Evolutionary conservation across 2,888 invertebrate genomes (phyloP).

Genomic region (Xestia xanthographa): DNA sequence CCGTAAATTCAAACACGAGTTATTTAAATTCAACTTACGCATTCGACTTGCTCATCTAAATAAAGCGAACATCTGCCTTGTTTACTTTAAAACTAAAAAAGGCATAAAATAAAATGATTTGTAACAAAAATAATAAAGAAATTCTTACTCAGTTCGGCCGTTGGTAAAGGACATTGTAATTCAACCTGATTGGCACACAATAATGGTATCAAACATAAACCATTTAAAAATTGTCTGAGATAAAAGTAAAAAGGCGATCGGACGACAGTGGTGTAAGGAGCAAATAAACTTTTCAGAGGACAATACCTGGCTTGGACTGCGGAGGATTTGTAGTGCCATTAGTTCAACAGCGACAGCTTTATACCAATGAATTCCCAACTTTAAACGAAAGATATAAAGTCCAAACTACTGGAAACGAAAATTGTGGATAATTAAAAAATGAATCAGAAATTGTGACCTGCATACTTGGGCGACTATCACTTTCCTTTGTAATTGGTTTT

Average conservation of each 20-base stretch:
- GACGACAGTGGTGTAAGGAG: conserved; percentile 84
- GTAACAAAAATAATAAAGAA: conserved; percentile 85
- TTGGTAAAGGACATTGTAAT: conserved; percentile 90
- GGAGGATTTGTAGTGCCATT: conserved; percentile 89
- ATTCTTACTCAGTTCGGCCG: conserved; percentile 86
- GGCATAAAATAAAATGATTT: conserved; percentile 86
- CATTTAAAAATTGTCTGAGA: conserved; percentile 89
- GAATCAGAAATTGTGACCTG: conserved; percentile 78
- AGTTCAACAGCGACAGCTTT: conserved; percentile 76
- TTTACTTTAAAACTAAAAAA: conserved; percentile 81
- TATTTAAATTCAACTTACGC: conserved; percentile 83
- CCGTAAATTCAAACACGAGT: conserved; percentile 78
- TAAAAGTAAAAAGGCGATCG: conserved; percentile 86
- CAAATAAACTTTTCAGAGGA: conserved; percentile 85
- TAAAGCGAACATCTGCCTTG: conserved; percentile 86
- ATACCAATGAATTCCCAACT: conserved; percentile 62
- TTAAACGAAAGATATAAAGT: conserved; percentile 58
- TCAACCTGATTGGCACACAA: conserved; percentile 91
- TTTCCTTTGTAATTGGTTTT: conserved; percentile 76
- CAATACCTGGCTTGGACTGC: conserved; percentile 86
- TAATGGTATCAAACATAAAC: conserved; percentile 90
- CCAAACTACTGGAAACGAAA: conserved; percentile 33
- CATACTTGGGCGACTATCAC: conserved; percentile 77
- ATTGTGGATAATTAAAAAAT: conserved; percentile 79
- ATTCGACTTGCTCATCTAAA: conserved; percentile 85